Base-by-base conservation (phyloP, 2,113 vertebrate genomes). In the Poeciliopsis occidentalis region DNA sequence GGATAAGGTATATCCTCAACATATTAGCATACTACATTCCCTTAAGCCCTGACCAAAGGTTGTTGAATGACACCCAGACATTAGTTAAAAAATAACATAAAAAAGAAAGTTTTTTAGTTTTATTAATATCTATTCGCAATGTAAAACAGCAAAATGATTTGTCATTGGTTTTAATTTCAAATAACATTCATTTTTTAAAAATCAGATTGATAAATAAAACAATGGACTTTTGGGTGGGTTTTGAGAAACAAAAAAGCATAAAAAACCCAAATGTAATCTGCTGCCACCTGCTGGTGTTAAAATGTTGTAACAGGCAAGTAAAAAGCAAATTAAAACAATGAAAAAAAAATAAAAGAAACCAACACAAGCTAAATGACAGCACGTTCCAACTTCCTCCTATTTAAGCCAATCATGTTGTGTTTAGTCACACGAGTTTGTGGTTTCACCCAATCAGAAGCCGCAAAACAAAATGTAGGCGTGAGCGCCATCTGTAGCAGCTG, bases 221-320 rank as follows among this genome's bases (percentile, higher is more conserved):
- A 47, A 47, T 19, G 44, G 15, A 44, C 12, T 44, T 12, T 44
- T 44, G 41, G 41, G 41, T 44, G 41, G 41, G 15, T 44, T 44
- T 44, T 17, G 17, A 8, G 4, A 54, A 7, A 54, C 17, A 54
- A 54, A 19, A 7, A 7, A 51, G 3, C 12, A 47, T 0, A 34
- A 34, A 34, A 39, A 39, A 2, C 3, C 17, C 15, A 47, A 19
- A 63, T 63, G 47, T 34, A 8, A 8, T 69, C 3, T 81, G 80
- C 76, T 86, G 86, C 84, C 92, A 85, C 83, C 90, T 89, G 31
- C 54, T 91, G 92, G 85, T 76, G n/a, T 1, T 70, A 64, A 63
- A 65, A 1, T 0, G 12, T 8, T 29, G 71, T 67, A n/a, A 60
- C 1, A 47, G 67, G 62, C 69, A 54, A 37, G 62, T 0, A 61